Base-by-base conservation (phyloP, 2,797 vertebrate species). In the Muscicapa striata region DNA sequence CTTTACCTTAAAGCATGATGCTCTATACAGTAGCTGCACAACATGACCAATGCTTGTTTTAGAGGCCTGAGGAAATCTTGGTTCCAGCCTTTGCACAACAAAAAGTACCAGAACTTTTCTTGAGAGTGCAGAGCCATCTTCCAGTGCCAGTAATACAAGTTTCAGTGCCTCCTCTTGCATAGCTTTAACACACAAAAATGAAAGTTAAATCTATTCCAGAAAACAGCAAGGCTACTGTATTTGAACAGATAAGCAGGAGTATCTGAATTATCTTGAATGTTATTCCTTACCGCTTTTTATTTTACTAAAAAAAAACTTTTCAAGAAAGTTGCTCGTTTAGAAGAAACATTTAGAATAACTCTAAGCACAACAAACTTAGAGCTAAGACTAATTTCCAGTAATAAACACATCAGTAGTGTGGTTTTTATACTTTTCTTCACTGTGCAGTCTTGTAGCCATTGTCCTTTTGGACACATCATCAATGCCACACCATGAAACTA, bases 1-100 rank as follows among this genome's bases (percentile, higher is more conserved):
- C 52, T 94, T 94, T 97, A 99, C 99, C 99, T 99, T 99, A 97
- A 99, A 99, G 98, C 99, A 99, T 55, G 99, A 99, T 74, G 99
- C 99, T 94, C 99, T 98, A 98, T 99, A 99, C 90, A 99, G 98
- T 94, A 99, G 98, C 98, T 99, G 99, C 96, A 99, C 99, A 96
- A 99, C 99, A 8, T 99, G 99, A 82, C 99, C 99, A 94, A 99
- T 99, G 98, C 99, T 99, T 74, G 99, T 99, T 98, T 99, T 99
- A 72, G 99, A 99, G 64, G 99, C 99, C 98, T 99, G 99, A 94
- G 99, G 99, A 97, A 99, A 99, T 84, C 99, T 98, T 59, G 98
- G 98, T 97, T 99, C 99, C 49, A 99, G 98, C 95, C 99, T 99
- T 98, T 99, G 99, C 86, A 99, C 99, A 54, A 99, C 99, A 92